Evolutionary conservation across 2,888 invertebrate species (phyloP).

Genomic region (Dryomyza anilis): DNA sequence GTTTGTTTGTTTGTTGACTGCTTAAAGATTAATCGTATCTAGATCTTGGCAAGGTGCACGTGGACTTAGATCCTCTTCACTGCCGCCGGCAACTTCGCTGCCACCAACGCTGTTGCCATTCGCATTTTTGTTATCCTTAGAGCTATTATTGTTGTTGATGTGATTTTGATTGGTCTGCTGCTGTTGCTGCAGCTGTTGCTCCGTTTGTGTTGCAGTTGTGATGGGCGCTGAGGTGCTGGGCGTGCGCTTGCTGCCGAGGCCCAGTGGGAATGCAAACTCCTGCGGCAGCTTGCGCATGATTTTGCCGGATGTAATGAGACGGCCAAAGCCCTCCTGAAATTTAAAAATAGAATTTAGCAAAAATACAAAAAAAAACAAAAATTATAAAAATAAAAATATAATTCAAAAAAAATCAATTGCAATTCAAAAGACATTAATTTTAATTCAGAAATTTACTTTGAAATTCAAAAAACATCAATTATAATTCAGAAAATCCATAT

Average conservation of each 20-base stretch:
- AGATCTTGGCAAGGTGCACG: slow-evolving; percentile 75
- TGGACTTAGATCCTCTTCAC: slow-evolving; percentile 56
- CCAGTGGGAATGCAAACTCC: slow-evolving; percentile 77
- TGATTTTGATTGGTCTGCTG: slow-evolving; percentile 40
- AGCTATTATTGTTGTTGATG: slow-evolving; percentile 35
- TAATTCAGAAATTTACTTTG: too few relatives aligned
- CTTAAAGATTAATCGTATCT: slow-evolving; percentile 74
- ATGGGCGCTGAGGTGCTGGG: slow-evolving; percentile 36
- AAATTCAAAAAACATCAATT: too few relatives aligned
- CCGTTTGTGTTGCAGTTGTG: slow-evolving; percentile 30
- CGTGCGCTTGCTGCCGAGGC: slow-evolving; percentile 61
- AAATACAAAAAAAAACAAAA: too few relatives aligned
- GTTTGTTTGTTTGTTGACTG: slow-evolving; percentile 5
- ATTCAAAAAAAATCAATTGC: too few relatives aligned
- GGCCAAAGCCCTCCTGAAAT: slow-evolving; percentile 84
- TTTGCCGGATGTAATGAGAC: slow-evolving; percentile 95
- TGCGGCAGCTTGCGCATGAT: slow-evolving; percentile 89
- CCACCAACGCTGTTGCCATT: slow-evolving; percentile 47
- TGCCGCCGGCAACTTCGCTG: slow-evolving; percentile 28
- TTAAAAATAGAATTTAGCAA: slow-evolving; percentile 4
- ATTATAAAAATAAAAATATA: too few relatives aligned
- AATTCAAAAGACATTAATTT: too few relatives aligned
- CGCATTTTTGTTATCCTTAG: slow-evolving; percentile 49
- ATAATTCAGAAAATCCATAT: too few relatives aligned
- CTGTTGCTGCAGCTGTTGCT: too few relatives aligned